phyloP scores from a whole-genome alignment of 2,113 vertebrate species.

The Pachyramphus minor region DNA sequence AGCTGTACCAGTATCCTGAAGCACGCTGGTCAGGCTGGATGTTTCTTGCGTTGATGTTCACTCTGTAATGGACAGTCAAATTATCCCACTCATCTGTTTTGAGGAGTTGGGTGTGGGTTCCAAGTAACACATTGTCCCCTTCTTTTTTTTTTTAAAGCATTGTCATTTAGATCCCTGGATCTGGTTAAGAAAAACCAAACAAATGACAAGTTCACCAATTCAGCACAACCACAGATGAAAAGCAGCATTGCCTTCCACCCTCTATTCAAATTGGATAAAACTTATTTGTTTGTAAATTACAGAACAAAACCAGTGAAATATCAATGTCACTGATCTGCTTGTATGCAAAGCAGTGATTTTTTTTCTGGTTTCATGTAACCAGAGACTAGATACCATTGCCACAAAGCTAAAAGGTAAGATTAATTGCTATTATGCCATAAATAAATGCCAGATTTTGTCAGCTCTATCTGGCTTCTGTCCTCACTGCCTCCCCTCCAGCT shows the following conservation, averaged over 20 bases:
- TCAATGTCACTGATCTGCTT: not conserved
- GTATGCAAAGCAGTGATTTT: not conserved
- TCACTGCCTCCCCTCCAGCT: not conserved
- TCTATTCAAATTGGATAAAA: not conserved
- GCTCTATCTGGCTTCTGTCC: not conserved
- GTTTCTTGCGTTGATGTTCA: not conserved
- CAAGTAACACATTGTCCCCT: not conserved
- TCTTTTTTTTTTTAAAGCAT: too few relatives aligned
- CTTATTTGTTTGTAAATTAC: not conserved
- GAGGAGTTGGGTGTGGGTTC: not conserved
- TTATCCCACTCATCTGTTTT: not conserved
- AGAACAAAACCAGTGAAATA: not conserved
- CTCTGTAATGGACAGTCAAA: not conserved
- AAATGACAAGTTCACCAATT: not conserved
- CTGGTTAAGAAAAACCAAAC: not conserved
- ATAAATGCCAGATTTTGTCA: not conserved
- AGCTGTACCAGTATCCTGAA: not conserved
- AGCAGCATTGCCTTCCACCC: not conserved
- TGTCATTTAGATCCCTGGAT: not conserved
- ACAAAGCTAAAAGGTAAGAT: not conserved
- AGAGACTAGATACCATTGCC: not conserved
- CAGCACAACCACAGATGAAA: not conserved
- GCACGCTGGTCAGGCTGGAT: not conserved
- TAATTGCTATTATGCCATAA: not conserved
- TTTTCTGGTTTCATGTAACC: not conserved